These are phyloP conservation scores for Drosophila affinis DNA, from an alignment of 2,888 invertebrate genomes.

Conservation along the genomic window DNA sequence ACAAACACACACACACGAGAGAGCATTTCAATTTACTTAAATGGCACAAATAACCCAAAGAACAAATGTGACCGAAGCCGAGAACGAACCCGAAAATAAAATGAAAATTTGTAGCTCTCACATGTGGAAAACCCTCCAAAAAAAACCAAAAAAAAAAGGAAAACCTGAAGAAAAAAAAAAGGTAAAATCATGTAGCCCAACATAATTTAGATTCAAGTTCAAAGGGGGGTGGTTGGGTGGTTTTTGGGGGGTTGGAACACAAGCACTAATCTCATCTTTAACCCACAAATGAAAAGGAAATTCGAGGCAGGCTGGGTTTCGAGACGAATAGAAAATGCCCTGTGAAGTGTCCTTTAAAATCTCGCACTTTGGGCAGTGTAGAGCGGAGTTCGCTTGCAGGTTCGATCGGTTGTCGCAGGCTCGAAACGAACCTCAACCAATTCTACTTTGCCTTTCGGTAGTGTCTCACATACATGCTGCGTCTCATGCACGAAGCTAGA, in stretches of 20 bases:
- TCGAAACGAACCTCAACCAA: too few species aligned
- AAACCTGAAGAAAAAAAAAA: slow-evolving; percentile 5
- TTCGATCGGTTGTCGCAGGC: too few species aligned
- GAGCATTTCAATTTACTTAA: slow-evolving; percentile 61
- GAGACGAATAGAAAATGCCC: slow-evolving; percentile 5
- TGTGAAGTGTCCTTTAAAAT: not conserved
- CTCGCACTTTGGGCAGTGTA: too few species aligned
- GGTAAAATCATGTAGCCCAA: slow-evolving; percentile 43
- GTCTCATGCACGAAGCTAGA: too few species aligned
- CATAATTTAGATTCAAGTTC: slow-evolving; percentile 48
- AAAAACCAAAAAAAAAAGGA: slow-evolving; percentile 16
- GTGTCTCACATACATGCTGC: too few species aligned
- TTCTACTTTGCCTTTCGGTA: too few species aligned
- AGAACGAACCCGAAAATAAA: slow-evolving; percentile 8
- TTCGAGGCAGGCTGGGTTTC: slow-evolving; percentile 10
- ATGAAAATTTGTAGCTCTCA: slow-evolving; percentile 36
- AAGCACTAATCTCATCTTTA: slow-evolving; percentile 58
- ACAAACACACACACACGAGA: slow-evolving; percentile 10
- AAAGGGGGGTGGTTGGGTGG: not conserved
- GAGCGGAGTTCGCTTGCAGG: too few species aligned
- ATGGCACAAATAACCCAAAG: slow-evolving; percentile 42
- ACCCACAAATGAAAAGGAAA: slow-evolving; percentile 42
- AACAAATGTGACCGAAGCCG: slow-evolving; percentile 42
- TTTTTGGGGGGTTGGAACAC: slow-evolving; percentile 2
- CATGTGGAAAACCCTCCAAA: slow-evolving; percentile 23